Conservation (phyloP, 2,113 vertebrate genomes). For the Desmodus rotundus region DNA sequence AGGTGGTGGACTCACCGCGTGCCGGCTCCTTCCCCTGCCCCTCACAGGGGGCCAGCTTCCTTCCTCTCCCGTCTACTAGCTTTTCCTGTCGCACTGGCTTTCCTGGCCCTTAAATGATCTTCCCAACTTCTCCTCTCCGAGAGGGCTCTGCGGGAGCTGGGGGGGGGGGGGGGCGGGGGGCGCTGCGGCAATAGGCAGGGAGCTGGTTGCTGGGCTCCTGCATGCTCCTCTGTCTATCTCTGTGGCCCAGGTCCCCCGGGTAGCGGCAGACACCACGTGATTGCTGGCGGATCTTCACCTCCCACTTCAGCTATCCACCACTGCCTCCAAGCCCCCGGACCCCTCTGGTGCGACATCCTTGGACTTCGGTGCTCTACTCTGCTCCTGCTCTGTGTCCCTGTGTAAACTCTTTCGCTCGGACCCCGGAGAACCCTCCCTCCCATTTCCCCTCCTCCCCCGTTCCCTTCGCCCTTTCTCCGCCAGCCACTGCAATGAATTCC, state of each 20-base stretch:
- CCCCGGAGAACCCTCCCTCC: slow-evolving; percentile 36
- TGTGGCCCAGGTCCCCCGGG: not conserved
- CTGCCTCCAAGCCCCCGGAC: not conserved
- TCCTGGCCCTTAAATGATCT: slow-evolving; percentile 47
- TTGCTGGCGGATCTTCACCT: not conserved
- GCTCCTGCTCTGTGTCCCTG: not conserved
- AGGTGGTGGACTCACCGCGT: slow-evolving; percentile 51
- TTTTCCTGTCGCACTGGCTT: slow-evolving; percentile 62
- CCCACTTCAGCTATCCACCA: not conserved
- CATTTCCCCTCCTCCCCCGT: slow-evolving; percentile 18
- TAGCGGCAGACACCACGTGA: not conserved
- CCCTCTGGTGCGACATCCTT: not conserved
- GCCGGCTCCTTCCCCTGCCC: slow-evolving; percentile 68
- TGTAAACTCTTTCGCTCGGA: not conserved
- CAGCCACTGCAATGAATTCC: slow-evolving; percentile 29
- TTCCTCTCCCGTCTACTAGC: slow-evolving; percentile 9
- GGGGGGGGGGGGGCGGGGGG: no score
- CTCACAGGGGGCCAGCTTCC: slow-evolving; percentile 63
- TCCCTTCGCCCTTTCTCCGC: slow-evolving; percentile 32
- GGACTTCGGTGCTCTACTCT: not conserved
- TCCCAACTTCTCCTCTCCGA: slow-evolving; percentile 50
- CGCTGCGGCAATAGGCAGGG: no score
- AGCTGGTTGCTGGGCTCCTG: not conserved
- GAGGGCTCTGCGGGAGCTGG: not conserved
- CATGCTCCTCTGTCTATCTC: not conserved